Evolutionary conservation across 2,797 vertebrate species (phyloP), one percentile per base, ranked within the genome.

Genomic region (Schizopygopsis pylzovi): DNA sequence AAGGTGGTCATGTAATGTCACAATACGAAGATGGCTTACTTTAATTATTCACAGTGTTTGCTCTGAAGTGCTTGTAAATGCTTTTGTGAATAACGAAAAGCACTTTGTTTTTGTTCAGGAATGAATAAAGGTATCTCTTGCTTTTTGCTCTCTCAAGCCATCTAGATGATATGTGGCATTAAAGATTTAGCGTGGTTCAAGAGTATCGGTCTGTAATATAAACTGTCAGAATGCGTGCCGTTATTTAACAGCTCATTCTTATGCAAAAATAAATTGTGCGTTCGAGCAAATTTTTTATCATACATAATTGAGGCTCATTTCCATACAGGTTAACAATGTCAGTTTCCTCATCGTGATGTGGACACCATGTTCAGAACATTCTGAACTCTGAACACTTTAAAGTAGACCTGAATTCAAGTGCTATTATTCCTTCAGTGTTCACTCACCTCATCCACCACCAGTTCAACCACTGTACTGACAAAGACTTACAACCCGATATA

Each of bases 21-120:
- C 65, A 79, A 59, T 59, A 70, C 25, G 4, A 71, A 37, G 25
- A 70, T 45, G 75, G 37, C 76, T 59, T 70, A 68, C 63, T 79
- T 85, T 65, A 85, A 85, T 85, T 71, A 85, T 85, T 85, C 63
- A 79, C 75, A 61, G 49, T 85, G 67, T 79, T 85, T 85, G 65
- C 63, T 59, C 63, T n/a, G 63, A 78, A 78, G 63, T 70, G 75
- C 83, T 70, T 71, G 76, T 79, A 79, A 84, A 78, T 79, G 49
- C 76, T 37, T 59, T 79, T 85, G 83, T 61, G 49, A 79, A 85
- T 59, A 11, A 12, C 1, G 2, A 85, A 56, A 85, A 71, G 47
- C 76, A 45, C 65, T 85, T 71, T 79, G 65, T 85, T 85, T 79
- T 79, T 71, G 52, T 70, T 79, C 76, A 61, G 83, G 65, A 65